Evolutionary conservation across 2,113 vertebrate species (phyloP), one percentile per base, ranked within the genome.

Genomic region (Scatophagus argus): DNA sequence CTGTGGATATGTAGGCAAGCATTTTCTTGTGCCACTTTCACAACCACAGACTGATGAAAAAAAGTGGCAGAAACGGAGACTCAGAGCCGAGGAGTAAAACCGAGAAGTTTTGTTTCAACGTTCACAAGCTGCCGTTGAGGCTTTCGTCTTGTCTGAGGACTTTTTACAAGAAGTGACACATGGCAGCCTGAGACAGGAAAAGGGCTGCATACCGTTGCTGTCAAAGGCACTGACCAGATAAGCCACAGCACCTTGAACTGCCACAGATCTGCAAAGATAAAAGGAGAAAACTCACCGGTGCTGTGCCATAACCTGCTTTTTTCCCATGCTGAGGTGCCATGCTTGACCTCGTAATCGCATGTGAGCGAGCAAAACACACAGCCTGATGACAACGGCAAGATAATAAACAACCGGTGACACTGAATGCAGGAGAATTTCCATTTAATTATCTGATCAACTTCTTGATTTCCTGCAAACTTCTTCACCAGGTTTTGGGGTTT

Each of bases 121-220:
- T 36, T 87, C 63, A 25, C 68, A 64, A 76, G 76, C 62, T 54
- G 49, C 65, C 77, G 49, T 54, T 75, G 64, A 58, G 54, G 61
- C 82, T 91, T 91, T 91, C 66, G 77, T 82, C 63, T 88, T 46
- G 27, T 79, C 64, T 72, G 72, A 83, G 60, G 83, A 86, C 80
- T 78, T 88, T 93, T 94, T 93, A 93, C 92, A 92, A 94, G 92
- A 94, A 94, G 87, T 89, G 90, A 80, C 86, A 81, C 62, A 58
- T 49, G 82, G 82, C 67, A 74, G 85, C 60, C 66, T 32, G 66
- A 92, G 83, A 91, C 90, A 93, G 91, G 93, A 94, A 94, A 89
- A 66, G 44, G 62, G 41, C 59, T 88, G 77, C 69, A 74, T 64
- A 70, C 81, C 72, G 66, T 32, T 76, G 52, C 88, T 79, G 82